phyloP scores from a whole-genome alignment of 2,797 vertebrate species.

The Oryzias sinensis region DNA sequence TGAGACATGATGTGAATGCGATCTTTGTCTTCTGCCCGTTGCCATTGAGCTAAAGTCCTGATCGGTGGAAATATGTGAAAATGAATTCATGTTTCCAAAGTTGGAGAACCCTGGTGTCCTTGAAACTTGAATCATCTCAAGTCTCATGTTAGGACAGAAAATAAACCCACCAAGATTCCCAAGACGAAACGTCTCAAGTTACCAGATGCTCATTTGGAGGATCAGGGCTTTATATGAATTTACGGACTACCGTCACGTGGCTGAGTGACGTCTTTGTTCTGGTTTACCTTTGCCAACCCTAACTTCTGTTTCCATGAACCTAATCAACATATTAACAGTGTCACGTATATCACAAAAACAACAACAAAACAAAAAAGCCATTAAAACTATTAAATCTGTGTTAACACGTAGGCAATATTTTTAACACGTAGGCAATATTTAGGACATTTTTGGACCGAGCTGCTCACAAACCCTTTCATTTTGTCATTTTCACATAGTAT shows the following conservation, averaged over 20 bases:
- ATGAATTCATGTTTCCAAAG: conserved; percentile 49
- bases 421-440: no score
- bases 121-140: conserved; percentile 59
- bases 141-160: neutral
- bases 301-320: conserved; percentile 41
- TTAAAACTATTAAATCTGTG: neutral
- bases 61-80: conserved; percentile 24
- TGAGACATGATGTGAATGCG: conserved; percentile 58
- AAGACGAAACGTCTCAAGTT: conserved; percentile 7
- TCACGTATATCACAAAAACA: neutral
- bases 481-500: no score
- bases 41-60: conserved; percentile 33
- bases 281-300: conserved; percentile 25
- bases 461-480: no score
- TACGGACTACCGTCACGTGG: conserved; percentile 39
- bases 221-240: conserved; percentile 51
- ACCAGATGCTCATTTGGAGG: conserved; percentile 6
- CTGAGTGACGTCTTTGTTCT: conserved; percentile 46
- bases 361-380: neutral
- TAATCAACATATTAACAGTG: neutral
- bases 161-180: neutral
- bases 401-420: no score
- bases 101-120: conserved; percentile 47
- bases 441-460: no score
- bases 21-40: conserved; percentile 55